Evolutionary conservation across 1,140 invertebrate species (phyloP).

Genomic region (Euglossa dilemma): DNA sequence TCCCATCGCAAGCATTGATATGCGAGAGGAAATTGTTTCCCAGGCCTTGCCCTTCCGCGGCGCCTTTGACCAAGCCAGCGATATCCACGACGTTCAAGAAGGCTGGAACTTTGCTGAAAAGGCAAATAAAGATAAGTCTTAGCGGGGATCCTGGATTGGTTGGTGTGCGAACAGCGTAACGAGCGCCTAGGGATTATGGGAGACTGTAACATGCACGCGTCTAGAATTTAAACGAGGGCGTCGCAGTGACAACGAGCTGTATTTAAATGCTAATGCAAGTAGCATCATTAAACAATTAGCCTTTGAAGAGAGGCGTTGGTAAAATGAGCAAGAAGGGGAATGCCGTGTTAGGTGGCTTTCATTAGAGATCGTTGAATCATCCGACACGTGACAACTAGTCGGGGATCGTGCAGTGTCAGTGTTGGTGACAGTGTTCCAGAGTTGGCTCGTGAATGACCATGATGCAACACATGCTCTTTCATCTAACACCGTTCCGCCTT

Average conservation of each 20-base stretch:
- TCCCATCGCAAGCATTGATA: constrained; percentile 99
- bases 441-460: constrained; percentile 44
- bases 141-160: neutral
- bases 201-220: constrained; percentile 41
- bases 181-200: constrained; percentile 12
- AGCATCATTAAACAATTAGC: constrained; percentile 80
- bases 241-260: constrained; percentile 71
- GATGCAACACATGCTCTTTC: constrained; percentile 55
- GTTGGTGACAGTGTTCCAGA: constrained; percentile 30
- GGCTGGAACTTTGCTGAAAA: constrained; percentile 96
- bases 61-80: constrained; percentile 98
- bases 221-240: constrained; percentile 55
- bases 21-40: constrained; percentile 99
- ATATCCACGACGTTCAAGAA: constrained; percentile 99
- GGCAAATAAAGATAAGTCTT: neutral
- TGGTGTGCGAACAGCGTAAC: neutral
- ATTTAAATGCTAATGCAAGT: constrained; percentile 77
- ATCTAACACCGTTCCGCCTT: constrained; percentile 54
- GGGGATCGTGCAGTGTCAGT: constrained; percentile 45
- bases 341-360: constrained; percentile 73
- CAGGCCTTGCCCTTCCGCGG: constrained; percentile 98
- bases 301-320: constrained; percentile 75
- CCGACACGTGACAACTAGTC: constrained; percentile 72
- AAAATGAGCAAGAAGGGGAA: constrained; percentile 59
- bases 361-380: constrained; percentile 73